Conservation (phyloP, 2,888 invertebrate species). For the Protonemura montana region DNA sequence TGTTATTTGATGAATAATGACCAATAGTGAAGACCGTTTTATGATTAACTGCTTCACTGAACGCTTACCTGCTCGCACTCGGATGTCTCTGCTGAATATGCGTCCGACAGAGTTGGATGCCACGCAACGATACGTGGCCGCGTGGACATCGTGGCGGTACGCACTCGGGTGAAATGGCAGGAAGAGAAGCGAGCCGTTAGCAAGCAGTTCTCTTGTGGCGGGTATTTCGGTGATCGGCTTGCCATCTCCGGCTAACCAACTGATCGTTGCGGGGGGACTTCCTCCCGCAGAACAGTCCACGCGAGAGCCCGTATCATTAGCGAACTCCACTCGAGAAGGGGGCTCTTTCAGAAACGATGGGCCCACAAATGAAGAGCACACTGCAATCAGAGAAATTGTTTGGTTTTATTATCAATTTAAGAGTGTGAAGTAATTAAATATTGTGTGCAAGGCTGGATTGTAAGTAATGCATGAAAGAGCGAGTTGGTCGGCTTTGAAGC, state of each 20-base stretch:
- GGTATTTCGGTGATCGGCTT: conserved; percentile 52
- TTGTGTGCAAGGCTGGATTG: no score
- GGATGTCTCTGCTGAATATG: conserved; percentile 54
- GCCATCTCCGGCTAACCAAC: conserved; percentile 53
- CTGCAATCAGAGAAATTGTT: conserved; percentile 33
- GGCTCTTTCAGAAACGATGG: conserved; percentile 54
- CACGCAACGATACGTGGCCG: conserved; percentile 53
- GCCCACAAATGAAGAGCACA: conserved; percentile 49
- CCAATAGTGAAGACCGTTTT: no score
- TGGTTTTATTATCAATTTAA: neutral
- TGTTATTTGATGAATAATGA: no score
- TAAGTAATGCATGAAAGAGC: no score
- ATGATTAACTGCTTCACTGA: no score
- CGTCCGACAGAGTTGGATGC: conserved; percentile 54
- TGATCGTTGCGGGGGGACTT: conserved; percentile 52
- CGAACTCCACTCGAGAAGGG: conserved; percentile 54
- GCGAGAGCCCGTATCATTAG: conserved; percentile 54
- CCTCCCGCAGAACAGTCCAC: conserved; percentile 54
- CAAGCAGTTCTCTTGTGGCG: conserved; percentile 51
- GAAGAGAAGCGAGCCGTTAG: conserved; percentile 54
- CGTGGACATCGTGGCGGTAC: conserved; percentile 55
- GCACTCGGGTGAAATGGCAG: conserved; percentile 53
- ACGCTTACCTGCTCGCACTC: conserved; percentile 54
- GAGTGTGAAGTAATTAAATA: neutral
- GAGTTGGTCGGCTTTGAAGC: no score